Evolutionary conservation across 2,797 vertebrate genomes (phyloP).

Genomic region (Scyliorhinus canicula): DNA sequence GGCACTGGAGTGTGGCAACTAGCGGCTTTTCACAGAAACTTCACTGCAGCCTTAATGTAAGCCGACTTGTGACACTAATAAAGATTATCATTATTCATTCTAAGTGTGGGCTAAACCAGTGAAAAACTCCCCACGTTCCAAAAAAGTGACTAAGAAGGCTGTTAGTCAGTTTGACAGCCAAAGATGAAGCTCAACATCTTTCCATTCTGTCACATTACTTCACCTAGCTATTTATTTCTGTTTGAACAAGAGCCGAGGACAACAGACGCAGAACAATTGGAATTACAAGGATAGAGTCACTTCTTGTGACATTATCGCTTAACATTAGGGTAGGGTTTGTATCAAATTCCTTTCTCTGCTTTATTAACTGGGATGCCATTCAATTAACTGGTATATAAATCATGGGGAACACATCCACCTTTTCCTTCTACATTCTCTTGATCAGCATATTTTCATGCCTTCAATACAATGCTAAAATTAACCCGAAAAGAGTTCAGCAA

Average conservation of each 20-base stretch:
- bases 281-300: neutral
- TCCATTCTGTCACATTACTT: neutral
- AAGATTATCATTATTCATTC: no score
- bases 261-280: neutral
- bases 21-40: no score
- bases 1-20: no score
- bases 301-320: neutral
- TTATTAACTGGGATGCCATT: neutral
- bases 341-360: neutral
- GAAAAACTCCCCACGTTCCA: no score
- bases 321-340: no score
- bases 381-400: neutral
- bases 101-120: no score
- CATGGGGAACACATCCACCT: neutral
- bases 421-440: neutral
- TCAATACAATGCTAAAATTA: neutral
- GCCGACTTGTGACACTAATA: no score
- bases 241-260: neutral
- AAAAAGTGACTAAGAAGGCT: neutral
- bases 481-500: neutral
- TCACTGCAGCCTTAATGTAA: no score
- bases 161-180: neutral
- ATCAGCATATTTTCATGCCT: neutral
- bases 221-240: neutral
- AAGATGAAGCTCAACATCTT: neutral